Conservation (phyloP, 2,113 vertebrate genomes). For the Leptodactylus fuscus region DNA sequence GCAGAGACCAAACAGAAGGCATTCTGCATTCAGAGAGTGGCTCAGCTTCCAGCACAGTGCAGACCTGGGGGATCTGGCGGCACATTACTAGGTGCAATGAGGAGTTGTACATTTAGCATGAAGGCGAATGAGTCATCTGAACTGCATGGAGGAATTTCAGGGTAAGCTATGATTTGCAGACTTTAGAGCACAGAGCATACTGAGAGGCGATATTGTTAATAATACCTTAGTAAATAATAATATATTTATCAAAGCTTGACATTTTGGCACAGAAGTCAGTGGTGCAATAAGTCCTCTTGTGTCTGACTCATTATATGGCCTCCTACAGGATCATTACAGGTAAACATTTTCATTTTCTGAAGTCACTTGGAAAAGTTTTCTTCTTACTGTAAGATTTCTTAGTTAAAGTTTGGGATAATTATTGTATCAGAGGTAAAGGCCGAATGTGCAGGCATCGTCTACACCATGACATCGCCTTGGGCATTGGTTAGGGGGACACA, state of each 20-base stretch:
- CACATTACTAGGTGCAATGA: background rate
- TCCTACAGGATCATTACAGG: background rate
- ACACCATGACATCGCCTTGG: too few relatives aligned
- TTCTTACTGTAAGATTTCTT: background rate
- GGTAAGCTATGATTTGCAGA: constrained; percentile 19
- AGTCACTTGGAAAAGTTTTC: background rate
- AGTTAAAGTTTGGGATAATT: background rate
- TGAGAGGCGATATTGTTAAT: background rate
- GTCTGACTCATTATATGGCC: background rate
- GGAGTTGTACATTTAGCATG: background rate
- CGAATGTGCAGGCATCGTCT: background rate
- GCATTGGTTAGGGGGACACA: too few relatives aligned
- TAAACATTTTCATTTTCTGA: background rate
- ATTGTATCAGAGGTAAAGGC: background rate
- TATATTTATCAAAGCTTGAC: constrained; percentile 19
- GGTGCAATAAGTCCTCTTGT: background rate
- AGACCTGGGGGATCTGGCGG: background rate
- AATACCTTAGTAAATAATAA: constrained; percentile 19
- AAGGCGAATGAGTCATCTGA: constrained; percentile 22
- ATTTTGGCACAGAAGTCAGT: background rate
- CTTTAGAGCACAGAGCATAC: constrained; percentile 11
- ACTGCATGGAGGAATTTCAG: background rate
- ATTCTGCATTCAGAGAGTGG: background rate
- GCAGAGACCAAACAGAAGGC: constrained; percentile 25
- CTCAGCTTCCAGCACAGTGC: background rate